Conservation (phyloP, 2,888 invertebrate species). For the Lochmaea capreae region DNA sequence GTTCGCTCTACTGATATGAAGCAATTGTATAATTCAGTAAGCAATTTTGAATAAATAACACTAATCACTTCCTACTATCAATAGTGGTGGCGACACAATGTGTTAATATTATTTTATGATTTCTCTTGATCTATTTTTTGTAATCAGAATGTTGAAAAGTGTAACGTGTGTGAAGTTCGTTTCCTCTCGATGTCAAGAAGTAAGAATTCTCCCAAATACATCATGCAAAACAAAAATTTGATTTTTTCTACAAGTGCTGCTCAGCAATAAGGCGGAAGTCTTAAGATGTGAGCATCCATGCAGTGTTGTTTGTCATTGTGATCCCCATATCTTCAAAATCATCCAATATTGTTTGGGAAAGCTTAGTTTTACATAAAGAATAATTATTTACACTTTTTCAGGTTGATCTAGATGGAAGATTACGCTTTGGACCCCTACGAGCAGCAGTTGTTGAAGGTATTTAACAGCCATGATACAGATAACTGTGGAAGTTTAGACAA, state of each 20-base stretch:
- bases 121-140: neutral
- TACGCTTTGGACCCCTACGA: constrained; percentile 78
- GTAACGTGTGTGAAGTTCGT: neutral
- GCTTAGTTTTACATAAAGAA: too few relatives aligned
- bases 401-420: constrained; percentile 43
- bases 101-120: constrained; percentile 2
- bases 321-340: too few relatives aligned
- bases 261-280: too few relatives aligned
- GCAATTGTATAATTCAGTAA: neutral
- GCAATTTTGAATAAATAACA: neutral
- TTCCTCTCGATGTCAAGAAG: neutral
- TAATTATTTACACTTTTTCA: constrained; percentile 23
- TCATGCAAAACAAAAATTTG: too few relatives aligned
- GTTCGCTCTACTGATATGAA: neutral
- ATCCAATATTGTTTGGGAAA: too few relatives aligned
- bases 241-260: too few relatives aligned
- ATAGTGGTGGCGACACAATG: neutral
- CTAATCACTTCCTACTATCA: neutral
- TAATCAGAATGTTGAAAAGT: neutral
- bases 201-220: neutral
- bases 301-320: too few relatives aligned
- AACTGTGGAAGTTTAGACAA: constrained; percentile 76
- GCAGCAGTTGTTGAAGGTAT: constrained; percentile 83
- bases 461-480: constrained; percentile 81
- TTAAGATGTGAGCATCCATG: too few relatives aligned